Base-by-base conservation (phyloP, 2,797 vertebrate species). In the Hylomyscus alleni region DNA sequence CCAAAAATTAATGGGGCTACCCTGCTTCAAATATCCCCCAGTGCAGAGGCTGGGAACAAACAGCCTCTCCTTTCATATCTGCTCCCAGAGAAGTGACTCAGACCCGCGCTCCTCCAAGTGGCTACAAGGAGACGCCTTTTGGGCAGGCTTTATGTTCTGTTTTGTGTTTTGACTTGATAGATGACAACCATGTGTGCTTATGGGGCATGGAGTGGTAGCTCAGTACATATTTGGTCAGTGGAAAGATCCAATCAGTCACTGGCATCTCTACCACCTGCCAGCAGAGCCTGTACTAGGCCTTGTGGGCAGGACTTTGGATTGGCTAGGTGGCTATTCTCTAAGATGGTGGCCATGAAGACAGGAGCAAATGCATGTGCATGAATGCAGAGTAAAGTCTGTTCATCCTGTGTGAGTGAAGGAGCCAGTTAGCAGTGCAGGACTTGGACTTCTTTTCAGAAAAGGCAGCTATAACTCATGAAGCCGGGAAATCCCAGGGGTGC, bases 1-100 rank as follows among this genome's bases (percentile, higher is more conserved):
- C 91, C 91, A 82, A 93, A 95, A 96, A 58, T 62, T 52, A 96
- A 91, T 78, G 87, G 34, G 24, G 24, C 78, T 29, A 72, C 84
- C 56, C 73, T 37, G 26, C 52, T 95, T 84, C 50, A 65, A 90
- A 76, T 22, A 47, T n/a, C 40, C 15, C 29, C 26, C 62, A 11
- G n/a, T 0, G 22, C 10, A 8, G 44, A 76, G 0, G 6, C 31
- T 11, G n/a, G 54, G 44, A 34, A 14, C 47, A 62, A 78, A 89
- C 1, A 22, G 56, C 1, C n/a, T 52, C 26, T 92, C 52, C 84
- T 81, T 93, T 86, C 44, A 65, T 34, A 29, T 17, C 24, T 58
- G 92, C 60, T 88, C 44, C 81, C 1, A 60, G 78, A 91, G 20
- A 90, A 93, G 54, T 56, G n/a, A 91, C 67, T 91, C 20, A 22